Conservation (phyloP, 2,888 invertebrate species). For the Spatulosminthurus flaviceps region DNA sequence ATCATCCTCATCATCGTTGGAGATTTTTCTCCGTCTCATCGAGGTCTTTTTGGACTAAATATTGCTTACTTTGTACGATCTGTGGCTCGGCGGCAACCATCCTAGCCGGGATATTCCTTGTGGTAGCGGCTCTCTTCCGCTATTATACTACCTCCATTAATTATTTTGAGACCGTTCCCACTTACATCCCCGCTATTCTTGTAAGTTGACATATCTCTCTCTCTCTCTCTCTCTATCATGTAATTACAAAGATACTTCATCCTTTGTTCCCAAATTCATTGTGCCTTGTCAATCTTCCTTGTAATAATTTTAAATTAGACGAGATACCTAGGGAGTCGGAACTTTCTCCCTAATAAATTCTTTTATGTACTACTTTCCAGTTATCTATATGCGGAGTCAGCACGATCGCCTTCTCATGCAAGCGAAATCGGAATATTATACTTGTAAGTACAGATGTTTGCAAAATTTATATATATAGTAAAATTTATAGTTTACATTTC, state of each 20-base stretch:
- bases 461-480: background rate
- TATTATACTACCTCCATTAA: slow-evolving; percentile 79
- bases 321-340: too few species aligned
- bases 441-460: slow-evolving; percentile 51
- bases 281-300: too few species aligned
- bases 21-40: slow-evolving; percentile 54
- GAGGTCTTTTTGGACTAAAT: slow-evolving; percentile 69
- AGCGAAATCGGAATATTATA: slow-evolving; percentile 62
- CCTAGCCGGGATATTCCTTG: slow-evolving; percentile 79
- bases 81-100: slow-evolving; percentile 82
- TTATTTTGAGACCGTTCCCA: slow-evolving; percentile 91
- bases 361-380: slow-evolving; percentile 39
- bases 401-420: slow-evolving; percentile 63
- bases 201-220: too few species aligned
- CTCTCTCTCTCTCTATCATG: too few species aligned
- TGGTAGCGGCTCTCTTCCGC: slow-evolving; percentile 81
- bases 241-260: too few species aligned
- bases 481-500: too few species aligned
- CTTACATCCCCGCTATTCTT: slow-evolving; percentile 90
- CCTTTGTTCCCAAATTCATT: too few species aligned
- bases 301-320: too few species aligned
- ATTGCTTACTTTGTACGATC: slow-evolving; percentile 83
- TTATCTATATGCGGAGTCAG: slow-evolving; percentile 62
- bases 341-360: too few species aligned
- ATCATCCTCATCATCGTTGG: slow-evolving; percentile 56